Evolutionary conservation across 2,888 invertebrate species (phyloP).

Genomic region (Dusona sp.): DNA sequence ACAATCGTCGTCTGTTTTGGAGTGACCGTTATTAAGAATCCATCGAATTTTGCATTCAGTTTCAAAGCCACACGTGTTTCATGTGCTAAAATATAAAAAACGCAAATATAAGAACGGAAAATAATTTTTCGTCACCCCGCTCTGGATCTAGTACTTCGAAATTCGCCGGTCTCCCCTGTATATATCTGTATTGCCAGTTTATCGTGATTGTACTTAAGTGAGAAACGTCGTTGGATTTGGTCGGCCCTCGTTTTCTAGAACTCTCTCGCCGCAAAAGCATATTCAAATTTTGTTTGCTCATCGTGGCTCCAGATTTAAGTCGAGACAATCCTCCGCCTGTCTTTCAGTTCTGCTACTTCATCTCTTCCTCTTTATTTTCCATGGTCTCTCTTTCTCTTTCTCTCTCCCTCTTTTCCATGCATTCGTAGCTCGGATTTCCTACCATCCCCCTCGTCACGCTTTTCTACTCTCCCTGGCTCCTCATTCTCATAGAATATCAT

Average conservation of each 20-base stretch:
- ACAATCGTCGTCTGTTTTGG: neutral
- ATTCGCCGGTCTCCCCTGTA: too few species aligned
- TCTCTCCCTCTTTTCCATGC: constrained; percentile 14
- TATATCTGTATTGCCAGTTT: constrained; percentile 12
- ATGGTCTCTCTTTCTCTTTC: neutral
- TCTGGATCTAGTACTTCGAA: neutral
- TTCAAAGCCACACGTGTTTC: neutral
- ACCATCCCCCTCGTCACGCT: constrained; percentile 37
- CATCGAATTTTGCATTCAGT: neutral
- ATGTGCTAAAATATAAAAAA: neutral
- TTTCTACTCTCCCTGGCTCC: neutral
- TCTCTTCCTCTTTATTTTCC: neutral
- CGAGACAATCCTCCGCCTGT: constrained; percentile 51
- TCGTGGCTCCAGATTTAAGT: constrained; percentile 60
- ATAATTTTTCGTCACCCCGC: neutral
- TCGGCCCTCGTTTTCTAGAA: constrained; percentile 22
- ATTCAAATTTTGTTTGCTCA: constrained; percentile 73
- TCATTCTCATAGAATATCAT: constrained; percentile 17
- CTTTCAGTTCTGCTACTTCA: constrained; percentile 17
- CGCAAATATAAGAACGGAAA: neutral
- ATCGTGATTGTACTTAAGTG: constrained; percentile 24
- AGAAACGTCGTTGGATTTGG: constrained; percentile 26
- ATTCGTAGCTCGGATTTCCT: constrained; percentile 30
- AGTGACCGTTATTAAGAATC: neutral
- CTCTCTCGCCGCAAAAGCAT: constrained; percentile 51